phyloP scores from a whole-genome alignment of 2,797 vertebrate genomes.

The Antennarius maculatus region DNA sequence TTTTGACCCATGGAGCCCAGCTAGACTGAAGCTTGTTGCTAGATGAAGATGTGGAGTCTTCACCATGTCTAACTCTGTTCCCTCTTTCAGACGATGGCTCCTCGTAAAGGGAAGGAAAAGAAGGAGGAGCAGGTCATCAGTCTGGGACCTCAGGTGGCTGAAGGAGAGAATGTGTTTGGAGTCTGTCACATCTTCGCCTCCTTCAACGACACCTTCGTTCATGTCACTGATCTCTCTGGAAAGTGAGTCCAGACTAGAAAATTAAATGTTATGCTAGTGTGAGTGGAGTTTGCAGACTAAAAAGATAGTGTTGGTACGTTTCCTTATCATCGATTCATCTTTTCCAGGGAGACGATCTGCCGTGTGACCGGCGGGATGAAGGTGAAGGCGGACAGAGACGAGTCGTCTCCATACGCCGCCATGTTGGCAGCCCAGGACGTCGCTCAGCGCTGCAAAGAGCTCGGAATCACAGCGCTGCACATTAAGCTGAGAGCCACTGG shows the following conservation, averaged over 20 bases:
- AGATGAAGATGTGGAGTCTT: not conserved
- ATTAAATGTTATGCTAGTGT: no score
- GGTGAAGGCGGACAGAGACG: slow-evolving; percentile 97
- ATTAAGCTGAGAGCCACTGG: slow-evolving; percentile 96
- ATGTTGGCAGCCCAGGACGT: slow-evolving; percentile 99
- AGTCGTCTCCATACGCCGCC: slow-evolving; percentile 95
- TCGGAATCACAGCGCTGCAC: slow-evolving; percentile 96
- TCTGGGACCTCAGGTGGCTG: slow-evolving; percentile 94
- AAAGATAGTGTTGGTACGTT: not conserved
- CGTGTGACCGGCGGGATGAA: slow-evolving; percentile 98
- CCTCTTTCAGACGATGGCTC: slow-evolving; percentile 86
- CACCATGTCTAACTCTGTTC: not conserved
- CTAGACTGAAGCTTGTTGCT: not conserved
- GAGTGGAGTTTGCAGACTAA: not conserved
- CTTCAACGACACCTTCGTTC: slow-evolving; percentile 98
- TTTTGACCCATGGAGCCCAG: not conserved
- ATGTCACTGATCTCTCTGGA: slow-evolving; percentile 96
- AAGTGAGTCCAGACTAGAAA: slow-evolving; percentile 85
- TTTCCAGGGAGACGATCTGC: slow-evolving; percentile 93
- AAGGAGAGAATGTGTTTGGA: slow-evolving; percentile 96
- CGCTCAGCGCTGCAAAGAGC: slow-evolving; percentile 96
- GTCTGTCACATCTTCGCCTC: slow-evolving; percentile 98
- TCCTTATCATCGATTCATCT: not conserved
- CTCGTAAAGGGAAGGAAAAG: slow-evolving; percentile 99
- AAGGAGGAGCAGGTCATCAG: slow-evolving; percentile 99